Conservation (phyloP, 2,888 invertebrate species). For the Cephalotes varians region DNA sequence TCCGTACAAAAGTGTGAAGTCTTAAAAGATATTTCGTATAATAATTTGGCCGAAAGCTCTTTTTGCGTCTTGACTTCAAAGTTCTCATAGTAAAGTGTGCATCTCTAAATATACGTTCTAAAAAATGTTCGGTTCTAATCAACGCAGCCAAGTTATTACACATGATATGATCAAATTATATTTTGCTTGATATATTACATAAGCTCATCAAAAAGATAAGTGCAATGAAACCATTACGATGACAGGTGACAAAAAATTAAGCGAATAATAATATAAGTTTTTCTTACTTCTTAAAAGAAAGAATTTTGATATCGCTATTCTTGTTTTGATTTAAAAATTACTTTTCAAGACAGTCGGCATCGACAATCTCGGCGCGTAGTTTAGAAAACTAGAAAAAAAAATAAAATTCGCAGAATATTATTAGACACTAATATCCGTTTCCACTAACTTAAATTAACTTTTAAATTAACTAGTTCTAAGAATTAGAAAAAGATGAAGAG, state of each 20-base stretch:
- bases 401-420: no score
- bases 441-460: no score
- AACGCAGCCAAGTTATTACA: neutral
- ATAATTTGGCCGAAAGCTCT: constrained; percentile 54
- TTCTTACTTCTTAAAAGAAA: neutral
- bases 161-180: neutral
- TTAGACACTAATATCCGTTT: no score
- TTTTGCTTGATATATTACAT: constrained; percentile 1
- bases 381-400: no score
- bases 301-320: neutral
- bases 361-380: no score
- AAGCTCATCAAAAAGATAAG: neutral
- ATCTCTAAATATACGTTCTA: constrained; percentile 1
- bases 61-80: constrained; percentile 30
- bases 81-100: neutral
- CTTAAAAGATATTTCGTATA: constrained; percentile 37
- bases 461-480: no score
- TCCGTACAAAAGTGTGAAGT: constrained; percentile 25
- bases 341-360: no score
- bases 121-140: neutral
- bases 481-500: no score
- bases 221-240: neutral
- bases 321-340: no score
- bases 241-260: neutral
- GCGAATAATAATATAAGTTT: neutral